These are phyloP conservation scores for Heliornis fulica DNA, from an alignment of 2,113 vertebrate genomes.

Conservation along the genomic window DNA sequence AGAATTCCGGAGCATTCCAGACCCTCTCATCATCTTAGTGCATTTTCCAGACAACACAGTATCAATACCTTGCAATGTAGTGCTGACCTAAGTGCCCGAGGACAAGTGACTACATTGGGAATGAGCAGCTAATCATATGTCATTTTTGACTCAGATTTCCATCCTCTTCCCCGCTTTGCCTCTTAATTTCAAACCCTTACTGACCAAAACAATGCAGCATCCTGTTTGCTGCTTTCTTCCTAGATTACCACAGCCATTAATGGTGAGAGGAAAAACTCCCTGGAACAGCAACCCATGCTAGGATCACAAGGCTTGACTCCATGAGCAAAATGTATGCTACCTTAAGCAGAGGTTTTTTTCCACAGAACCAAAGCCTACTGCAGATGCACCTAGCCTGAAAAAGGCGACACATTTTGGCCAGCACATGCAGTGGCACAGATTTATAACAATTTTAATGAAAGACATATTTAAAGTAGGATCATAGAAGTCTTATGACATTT, in stretches of 20 bases:
- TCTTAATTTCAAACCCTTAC: not conserved
- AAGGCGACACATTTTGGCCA: slow-evolving; percentile 47
- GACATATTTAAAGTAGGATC: slow-evolving; percentile 61
- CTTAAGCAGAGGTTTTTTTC: slow-evolving; percentile 4
- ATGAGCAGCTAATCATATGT: not conserved
- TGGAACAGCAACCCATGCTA: not conserved
- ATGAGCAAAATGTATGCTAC: not conserved
- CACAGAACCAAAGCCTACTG: slow-evolving; percentile 15
- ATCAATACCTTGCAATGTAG: not conserved
- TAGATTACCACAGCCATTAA: not conserved
- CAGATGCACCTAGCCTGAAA: slow-evolving; percentile 38
- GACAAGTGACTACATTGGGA: not conserved
- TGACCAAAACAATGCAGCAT: not conserved
- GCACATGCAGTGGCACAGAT: slow-evolving; percentile 32
- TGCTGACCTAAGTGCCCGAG: not conserved
- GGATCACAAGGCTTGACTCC: not conserved
- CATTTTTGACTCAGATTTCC: slow-evolving; percentile 3
- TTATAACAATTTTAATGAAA: slow-evolving; percentile 58
- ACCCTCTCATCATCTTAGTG: not conserved
- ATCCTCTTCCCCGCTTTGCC: not conserved
- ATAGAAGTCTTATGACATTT: slow-evolving; percentile 56
- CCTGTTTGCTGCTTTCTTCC: not conserved
- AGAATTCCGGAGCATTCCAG: not conserved
- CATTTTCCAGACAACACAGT: not conserved
- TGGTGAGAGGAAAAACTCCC: not conserved